Percentiles rank a stretch among this genome's conserved stretches.
phyloP scores from a whole-genome alignment of 1,140 invertebrate species.

The Grapholita molesta region DNA sequence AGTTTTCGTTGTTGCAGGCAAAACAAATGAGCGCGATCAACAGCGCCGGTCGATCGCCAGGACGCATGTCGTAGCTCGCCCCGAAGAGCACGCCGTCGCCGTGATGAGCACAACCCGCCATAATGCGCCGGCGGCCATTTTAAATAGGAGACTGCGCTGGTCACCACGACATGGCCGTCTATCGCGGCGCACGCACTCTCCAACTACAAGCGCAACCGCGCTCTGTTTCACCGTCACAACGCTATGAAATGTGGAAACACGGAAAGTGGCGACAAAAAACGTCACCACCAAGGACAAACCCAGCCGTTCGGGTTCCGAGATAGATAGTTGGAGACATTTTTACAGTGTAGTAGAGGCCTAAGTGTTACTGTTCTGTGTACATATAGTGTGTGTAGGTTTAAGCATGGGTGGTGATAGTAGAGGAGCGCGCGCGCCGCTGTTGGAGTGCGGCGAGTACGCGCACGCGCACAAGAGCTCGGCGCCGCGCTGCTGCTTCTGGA shows the following conservation, averaged over 20 bases:
- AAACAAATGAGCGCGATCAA: conserved; percentile 45
- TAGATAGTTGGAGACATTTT: conserved; percentile 49
- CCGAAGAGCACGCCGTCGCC: conserved; percentile 62
- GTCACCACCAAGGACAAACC: conserved; percentile 65
- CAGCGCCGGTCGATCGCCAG: conserved; percentile 26
- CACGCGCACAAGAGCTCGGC: conserved; percentile 56
- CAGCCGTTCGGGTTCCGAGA: conserved; percentile 67
- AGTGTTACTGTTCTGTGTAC: conserved; percentile 72
- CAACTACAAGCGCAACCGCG: conserved; percentile 50
- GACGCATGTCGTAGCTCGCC: conserved; percentile 63
- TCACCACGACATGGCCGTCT: conserved; percentile 72
- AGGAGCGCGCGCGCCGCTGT: conserved; percentile 48
- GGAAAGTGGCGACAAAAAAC: conserved; percentile 76
- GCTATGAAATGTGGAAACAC: conserved; percentile 78
- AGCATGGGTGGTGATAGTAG: conserved; percentile 55
- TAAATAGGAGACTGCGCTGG: conserved; percentile 67
- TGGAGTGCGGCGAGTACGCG: conserved; percentile 55
- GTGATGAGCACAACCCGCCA: conserved; percentile 74
- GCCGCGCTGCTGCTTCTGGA: conserved; percentile 78
- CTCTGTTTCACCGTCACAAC: conserved; percentile 42
- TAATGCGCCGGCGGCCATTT: conserved; percentile 73
- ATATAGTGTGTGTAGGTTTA: conserved; percentile 71
- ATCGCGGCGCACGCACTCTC: conserved; percentile 43
- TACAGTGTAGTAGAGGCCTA: conserved; percentile 67
- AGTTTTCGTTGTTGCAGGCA: conserved; percentile 50